Evolutionary conservation across 2,113 vertebrate species (phyloP).

Genomic region (Daphoenositta chrysoptera): DNA sequence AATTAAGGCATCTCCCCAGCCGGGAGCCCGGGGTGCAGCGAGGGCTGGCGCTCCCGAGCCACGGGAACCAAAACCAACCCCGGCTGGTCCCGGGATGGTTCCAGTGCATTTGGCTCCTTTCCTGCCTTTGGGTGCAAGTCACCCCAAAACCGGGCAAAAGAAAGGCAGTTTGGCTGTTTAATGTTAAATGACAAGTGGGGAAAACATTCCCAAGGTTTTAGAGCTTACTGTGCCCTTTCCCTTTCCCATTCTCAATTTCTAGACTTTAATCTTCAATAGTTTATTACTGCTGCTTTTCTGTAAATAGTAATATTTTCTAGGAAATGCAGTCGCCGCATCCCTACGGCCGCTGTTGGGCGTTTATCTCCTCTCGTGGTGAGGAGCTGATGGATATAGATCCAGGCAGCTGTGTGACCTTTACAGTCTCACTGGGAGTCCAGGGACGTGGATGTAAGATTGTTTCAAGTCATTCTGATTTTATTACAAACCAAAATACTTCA

Average conservation of each 20-base stretch:
- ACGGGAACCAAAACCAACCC: not conserved
- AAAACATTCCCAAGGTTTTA: not conserved
- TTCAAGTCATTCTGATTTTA: conserved; percentile 32
- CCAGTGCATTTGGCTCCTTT: accelerated
- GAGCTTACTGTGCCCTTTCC: not conserved
- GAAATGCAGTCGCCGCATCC: not conserved
- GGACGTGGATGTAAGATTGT: not conserved
- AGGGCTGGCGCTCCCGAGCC: accelerated
- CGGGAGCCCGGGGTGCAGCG: not conserved
- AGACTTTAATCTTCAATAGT: not conserved
- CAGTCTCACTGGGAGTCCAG: not conserved
- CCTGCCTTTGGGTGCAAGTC: not conserved
- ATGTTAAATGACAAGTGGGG: not conserved
- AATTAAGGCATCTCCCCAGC: not conserved
- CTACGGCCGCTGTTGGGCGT: accelerated
- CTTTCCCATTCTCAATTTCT: not conserved
- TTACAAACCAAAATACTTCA: conserved; percentile 30
- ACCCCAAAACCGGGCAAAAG: accelerated
- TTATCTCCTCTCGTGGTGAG: not conserved
- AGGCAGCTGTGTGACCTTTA: not conserved
- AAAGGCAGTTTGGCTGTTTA: not conserved
- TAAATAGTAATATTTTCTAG: not conserved
- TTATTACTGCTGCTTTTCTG: not conserved
- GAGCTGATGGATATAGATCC: not conserved
- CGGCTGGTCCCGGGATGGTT: accelerated